These are phyloP conservation scores for Tamandua tetradactyla DNA, from an alignment of 2,797 vertebrate genomes.

Conservation along the genomic window DNA sequence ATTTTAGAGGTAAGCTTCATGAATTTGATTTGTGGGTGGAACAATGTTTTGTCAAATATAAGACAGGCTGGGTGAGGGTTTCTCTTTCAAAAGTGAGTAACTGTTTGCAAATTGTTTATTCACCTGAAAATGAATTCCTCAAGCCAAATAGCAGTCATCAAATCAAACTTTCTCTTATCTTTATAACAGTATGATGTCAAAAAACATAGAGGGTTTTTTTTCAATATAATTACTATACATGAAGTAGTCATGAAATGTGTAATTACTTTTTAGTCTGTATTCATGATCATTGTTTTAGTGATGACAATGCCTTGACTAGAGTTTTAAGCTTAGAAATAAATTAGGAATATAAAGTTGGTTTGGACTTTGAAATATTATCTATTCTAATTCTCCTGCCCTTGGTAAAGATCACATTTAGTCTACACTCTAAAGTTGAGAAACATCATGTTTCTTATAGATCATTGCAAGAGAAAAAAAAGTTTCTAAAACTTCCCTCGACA, in stretches of 20 bases:
- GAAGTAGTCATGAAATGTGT: conserved; percentile 56
- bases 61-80: conserved; percentile 48
- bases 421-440: not conserved
- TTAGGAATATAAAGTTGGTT: not conserved
- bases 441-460: not conserved
- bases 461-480: not conserved
- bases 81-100: conserved; percentile 43
- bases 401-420: not conserved
- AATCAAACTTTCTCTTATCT: conserved; percentile 62
- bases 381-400: not conserved
- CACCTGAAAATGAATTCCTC: conserved; percentile 41
- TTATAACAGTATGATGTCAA: conserved; percentile 48
- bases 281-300: conserved; percentile 64
- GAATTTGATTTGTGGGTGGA: conserved; percentile 70
- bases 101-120: conserved; percentile 68
- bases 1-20: conserved; percentile 57
- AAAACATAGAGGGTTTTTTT: conserved; percentile 23
- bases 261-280: conserved; percentile 71
- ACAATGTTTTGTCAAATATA: conserved; percentile 66
- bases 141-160: conserved; percentile 38
- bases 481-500: not conserved
- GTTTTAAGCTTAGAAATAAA: conserved; percentile 47
- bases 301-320: conserved; percentile 50
- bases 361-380: conserved; percentile 22
- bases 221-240: conserved; percentile 51